These are phyloP conservation scores for Brachionus paranguensis DNA, from an alignment of 1,140 invertebrate species.

Conservation along the genomic window DNA sequence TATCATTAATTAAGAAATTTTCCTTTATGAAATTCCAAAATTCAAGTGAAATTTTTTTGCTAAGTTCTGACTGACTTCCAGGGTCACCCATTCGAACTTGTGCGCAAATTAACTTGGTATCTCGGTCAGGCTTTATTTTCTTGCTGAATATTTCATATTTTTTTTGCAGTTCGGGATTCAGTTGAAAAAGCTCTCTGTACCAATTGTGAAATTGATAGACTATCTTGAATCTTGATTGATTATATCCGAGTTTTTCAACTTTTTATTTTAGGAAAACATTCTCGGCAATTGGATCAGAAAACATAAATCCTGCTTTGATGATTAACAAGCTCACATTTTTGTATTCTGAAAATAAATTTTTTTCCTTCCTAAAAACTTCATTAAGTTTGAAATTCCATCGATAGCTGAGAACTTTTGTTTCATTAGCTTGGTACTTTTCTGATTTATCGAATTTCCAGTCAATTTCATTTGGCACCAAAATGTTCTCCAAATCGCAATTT, in stretches of 20 bases:
- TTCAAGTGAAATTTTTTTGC: neutral
- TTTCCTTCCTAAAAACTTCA: neutral
- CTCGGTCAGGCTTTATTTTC: neutral
- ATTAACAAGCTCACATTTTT: neutral
- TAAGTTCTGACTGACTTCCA: neutral
- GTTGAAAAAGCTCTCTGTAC: neutral
- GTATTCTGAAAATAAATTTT: neutral
- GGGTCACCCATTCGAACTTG: slow-evolving; percentile 11
- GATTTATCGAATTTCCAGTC: neutral
- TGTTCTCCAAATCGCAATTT: neutral
- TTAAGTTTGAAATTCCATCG: neutral
- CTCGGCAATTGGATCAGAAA: neutral
- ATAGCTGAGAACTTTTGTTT: neutral
- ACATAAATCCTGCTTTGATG: neutral
- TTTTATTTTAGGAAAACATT: neutral
- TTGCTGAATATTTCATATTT: neutral
- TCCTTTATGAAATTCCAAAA: neutral
- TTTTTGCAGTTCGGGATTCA: neutral
- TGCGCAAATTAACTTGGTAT: neutral
- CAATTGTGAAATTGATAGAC: neutral
- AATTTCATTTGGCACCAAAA: neutral
- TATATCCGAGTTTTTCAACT: neutral
- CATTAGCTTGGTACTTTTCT: neutral
- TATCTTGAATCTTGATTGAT: neutral
- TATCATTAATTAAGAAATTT: neutral